Evolutionary conservation across 1,140 invertebrate species (phyloP), one percentile per base, ranked within the genome.

Genomic region (Drosophila lini): DNA sequence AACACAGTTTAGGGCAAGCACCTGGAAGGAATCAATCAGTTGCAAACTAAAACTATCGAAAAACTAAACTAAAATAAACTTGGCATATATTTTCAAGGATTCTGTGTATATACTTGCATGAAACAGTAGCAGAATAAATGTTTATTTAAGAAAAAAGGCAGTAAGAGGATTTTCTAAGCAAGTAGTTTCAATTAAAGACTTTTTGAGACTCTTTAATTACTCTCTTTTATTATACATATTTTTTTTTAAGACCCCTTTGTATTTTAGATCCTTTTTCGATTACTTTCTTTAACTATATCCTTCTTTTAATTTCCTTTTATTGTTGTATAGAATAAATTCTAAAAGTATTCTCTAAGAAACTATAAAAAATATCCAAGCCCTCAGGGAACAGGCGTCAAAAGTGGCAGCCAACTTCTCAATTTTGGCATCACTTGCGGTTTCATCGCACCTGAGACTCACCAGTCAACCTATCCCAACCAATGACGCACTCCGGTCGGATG

Each of bases 401-500:
- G 71, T 56, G 25, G 64, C 56, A 60, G 67, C 75, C 69, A 83
- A 83, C 80, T 79, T 83, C 73, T 80, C 73, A 80, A 79, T 80
- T 73, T 73, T 58, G 61, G 58, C 71, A 71, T 83, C 80, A 65
- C 71, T 73, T 80, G 81, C 71, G 81, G 76, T 71, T 83, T 68
- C 65, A 45, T 40, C 48, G 44, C 70, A 68, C 78, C 50, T 55
- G 59, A 70, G 34, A 36, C 50, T 32, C 16, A 22, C 9, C 32
- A 32, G 61, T 45, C 59, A 56, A 73, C 62, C 56, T 68, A 56
- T 55, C 59, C 78, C 59, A 28, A 22, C 50, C 47, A 75, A 58
- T 75, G 69, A 81, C 80, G 81, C 76, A 83, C 71, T 80, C 58
- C 16, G 60, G 48, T 44, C 48, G 59, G 76, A 83, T 83, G 55